Evolutionary conservation across 2,113 vertebrate genomes (phyloP).

Genomic region (Hemibagrus wyckioides): DNA sequence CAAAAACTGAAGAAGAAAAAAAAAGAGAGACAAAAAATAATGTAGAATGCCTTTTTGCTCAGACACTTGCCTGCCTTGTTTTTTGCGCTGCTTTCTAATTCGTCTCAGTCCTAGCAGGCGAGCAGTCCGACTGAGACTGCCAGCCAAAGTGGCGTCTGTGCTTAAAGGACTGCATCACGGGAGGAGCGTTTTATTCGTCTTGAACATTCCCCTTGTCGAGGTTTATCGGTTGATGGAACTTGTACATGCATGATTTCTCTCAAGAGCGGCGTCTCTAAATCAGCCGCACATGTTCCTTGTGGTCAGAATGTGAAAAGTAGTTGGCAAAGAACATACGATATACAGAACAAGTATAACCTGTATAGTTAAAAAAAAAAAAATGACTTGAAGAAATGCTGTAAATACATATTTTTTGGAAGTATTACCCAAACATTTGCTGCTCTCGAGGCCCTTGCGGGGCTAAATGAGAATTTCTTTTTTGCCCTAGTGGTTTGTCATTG

Average conservation of each 20-base stretch:
- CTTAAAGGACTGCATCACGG: conserved; percentile 45
- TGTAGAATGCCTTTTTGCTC: conserved; percentile 64
- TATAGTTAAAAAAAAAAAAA: conserved; percentile 71
- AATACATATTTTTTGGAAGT: conserved; percentile 80
- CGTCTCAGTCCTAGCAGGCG: conserved; percentile 71
- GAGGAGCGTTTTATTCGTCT: conserved; percentile 51
- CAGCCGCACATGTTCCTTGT: conserved; percentile 75
- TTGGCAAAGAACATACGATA: conserved; percentile 74
- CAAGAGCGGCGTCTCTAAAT: conserved; percentile 64
- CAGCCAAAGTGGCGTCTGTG: conserved; percentile 53
- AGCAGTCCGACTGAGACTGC: conserved; percentile 24
- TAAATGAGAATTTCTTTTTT: conserved; percentile 53
- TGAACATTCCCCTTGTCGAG: conserved; percentile 75
- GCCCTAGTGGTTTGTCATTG: conserved; percentile 60
- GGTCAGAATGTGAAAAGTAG: conserved; percentile 78
- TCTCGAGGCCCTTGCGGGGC: conserved; percentile 60
- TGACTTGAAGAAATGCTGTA: conserved; percentile 70
- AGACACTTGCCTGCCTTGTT: conserved; percentile 75
- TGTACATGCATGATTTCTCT: conserved; percentile 77
- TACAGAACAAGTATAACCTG: conserved; percentile 72
- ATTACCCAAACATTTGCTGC: conserved; percentile 71
- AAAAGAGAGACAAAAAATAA: conserved; percentile 23
- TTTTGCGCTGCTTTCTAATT: conserved; percentile 72
- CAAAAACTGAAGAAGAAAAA: background rate
- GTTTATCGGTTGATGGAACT: conserved; percentile 70